Evolutionary conservation across 2,888 invertebrate species (phyloP).

Genomic region (Gandaritis pyraliata): DNA sequence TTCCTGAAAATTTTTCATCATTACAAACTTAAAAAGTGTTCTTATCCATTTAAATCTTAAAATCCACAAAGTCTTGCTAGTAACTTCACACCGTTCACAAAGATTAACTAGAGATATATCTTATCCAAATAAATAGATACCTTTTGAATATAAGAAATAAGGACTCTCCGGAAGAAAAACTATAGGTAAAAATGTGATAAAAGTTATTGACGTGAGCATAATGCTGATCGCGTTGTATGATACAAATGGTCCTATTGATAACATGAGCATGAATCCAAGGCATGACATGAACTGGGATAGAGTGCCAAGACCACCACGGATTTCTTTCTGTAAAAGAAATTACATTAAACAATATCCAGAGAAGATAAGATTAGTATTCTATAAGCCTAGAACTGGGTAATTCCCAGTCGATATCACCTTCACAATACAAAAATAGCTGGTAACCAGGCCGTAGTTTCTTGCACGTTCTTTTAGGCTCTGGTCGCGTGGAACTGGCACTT

Average conservation of each 20-base stretch:
- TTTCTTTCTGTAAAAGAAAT: slow-evolving; percentile 23
- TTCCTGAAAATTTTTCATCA: slow-evolving; percentile 5
- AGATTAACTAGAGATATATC: no score
- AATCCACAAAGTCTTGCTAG: no score
- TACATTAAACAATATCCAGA: background rate
- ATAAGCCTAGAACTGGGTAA: no score
- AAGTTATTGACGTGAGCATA: slow-evolving; percentile 5
- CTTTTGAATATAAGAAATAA: slow-evolving; percentile 29
- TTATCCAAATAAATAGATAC: slow-evolving; percentile 8
- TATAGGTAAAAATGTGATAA: slow-evolving; percentile 14
- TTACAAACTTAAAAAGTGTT: background rate
- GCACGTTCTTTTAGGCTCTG: no score
- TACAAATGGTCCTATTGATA: slow-evolving; percentile 26
- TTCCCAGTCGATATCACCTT: no score
- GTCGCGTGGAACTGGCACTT: no score
- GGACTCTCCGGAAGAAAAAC: slow-evolving; percentile 34
- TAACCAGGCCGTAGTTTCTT: no score
- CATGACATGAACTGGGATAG: slow-evolving; percentile 14
- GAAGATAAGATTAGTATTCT: background rate
- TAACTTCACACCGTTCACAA: no score
- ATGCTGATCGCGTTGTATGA: slow-evolving; percentile 14
- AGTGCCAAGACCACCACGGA: slow-evolving; percentile 23
- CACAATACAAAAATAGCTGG: no score
- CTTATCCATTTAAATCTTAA: no score
- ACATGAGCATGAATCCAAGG: slow-evolving; percentile 19